Evolutionary conservation across 2,888 invertebrate species (phyloP).

Genomic region (Miltochrista miniata): DNA sequence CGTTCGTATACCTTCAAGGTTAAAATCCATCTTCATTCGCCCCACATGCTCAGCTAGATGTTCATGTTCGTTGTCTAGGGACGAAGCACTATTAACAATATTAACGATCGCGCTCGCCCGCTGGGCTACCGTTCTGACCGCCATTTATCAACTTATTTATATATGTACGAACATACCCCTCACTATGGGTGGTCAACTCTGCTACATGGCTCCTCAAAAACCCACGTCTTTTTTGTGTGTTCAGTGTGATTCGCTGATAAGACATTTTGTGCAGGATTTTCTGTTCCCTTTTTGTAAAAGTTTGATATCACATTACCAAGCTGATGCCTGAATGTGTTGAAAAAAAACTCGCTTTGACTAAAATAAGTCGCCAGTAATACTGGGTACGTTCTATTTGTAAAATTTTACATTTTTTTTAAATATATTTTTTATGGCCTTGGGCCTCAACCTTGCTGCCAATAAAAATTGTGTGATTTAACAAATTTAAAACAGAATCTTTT

Average conservation of each 20-base stretch:
- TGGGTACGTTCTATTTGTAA: too few species aligned
- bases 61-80: slow-evolving; percentile 35
- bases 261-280: slow-evolving; percentile 15
- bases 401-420: too few species aligned
- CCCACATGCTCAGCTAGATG: slow-evolving; percentile 17
- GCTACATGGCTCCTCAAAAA: slow-evolving; percentile 43
- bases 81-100: slow-evolving; percentile 56
- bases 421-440: too few species aligned
- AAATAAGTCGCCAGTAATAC: too few species aligned
- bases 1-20: background rate
- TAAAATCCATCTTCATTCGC: slow-evolving; percentile 4
- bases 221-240: slow-evolving; percentile 20
- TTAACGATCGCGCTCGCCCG: slow-evolving; percentile 60
- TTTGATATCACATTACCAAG: background rate
- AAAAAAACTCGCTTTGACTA: too few species aligned
- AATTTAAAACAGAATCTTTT: too few species aligned
- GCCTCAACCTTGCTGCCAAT: too few species aligned
- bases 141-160: slow-evolving; percentile 75
- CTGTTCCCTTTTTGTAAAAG: slow-evolving; percentile 8
- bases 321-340: background rate
- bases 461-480: too few species aligned
- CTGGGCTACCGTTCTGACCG: slow-evolving; percentile 62
- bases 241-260: slow-evolving; percentile 26
- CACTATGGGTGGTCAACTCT: slow-evolving; percentile 29
- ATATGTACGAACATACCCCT: slow-evolving; percentile 36